Percentiles rank a stretch among this genome's conserved stretches.
Conservation (phyloP, 2,888 invertebrate genomes). For the Augiades crinisus region DNA sequence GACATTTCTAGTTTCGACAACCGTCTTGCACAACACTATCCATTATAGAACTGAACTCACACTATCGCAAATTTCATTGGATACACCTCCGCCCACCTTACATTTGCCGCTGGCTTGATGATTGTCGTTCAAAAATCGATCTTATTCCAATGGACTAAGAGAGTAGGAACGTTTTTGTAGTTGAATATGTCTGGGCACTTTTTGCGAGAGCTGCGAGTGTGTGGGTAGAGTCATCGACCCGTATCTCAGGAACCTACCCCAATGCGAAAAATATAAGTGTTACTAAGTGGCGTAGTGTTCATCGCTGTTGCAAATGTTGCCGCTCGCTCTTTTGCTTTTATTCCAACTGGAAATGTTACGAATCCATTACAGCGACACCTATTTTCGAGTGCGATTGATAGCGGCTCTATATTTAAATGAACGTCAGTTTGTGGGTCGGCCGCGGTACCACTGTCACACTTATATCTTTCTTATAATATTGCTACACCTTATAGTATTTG, state of each 20-base stretch:
- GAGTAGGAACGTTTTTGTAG: slow-evolving; percentile 32
- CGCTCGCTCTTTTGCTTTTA: slow-evolving; percentile 38
- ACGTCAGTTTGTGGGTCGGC: no score
- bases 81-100: slow-evolving; percentile 44
- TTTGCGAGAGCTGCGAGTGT: slow-evolving; percentile 31
- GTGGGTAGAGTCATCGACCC: slow-evolving; percentile 67
- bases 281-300: slow-evolving; percentile 35
- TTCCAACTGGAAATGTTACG: slow-evolving; percentile 27
- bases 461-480: no score
- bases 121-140: slow-evolving; percentile 33
- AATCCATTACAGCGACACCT: slow-evolving; percentile 1
- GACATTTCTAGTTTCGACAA: slow-evolving; percentile 51
- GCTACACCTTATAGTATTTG: no score
- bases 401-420: slow-evolving; percentile 13
- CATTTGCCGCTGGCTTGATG: slow-evolving; percentile 30
- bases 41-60: slow-evolving; percentile 60
- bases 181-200: slow-evolving; percentile 9
- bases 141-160: slow-evolving; percentile 39
- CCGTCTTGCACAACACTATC: slow-evolving; percentile 68
- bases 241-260: slow-evolving; percentile 70
- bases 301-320: slow-evolving; percentile 38
- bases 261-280: slow-evolving; percentile 62
- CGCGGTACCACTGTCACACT: no score
- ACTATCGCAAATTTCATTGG: slow-evolving; percentile 53
- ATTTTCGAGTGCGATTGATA: not conserved